phyloP scores from a whole-genome alignment of 92 coral and sea anemone genomes.

The Epizoanthus scotinus region DNA sequence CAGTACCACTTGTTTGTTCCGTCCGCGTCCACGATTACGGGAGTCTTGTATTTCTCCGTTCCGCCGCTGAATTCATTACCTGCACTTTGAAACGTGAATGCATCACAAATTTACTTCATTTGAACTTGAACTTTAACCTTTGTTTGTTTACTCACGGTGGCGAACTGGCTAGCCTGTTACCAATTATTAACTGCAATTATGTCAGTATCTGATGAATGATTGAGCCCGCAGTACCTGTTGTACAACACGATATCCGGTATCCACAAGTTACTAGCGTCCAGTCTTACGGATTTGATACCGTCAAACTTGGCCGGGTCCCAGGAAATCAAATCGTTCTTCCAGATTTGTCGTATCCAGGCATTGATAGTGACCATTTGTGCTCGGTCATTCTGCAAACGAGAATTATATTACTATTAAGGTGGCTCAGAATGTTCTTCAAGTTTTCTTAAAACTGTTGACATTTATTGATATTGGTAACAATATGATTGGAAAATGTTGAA shows the following conservation, averaged over 20 bases:
- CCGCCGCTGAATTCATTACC: constrained; percentile 94
- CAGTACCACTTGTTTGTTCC: constrained; percentile 86
- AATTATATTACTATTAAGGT: neutral
- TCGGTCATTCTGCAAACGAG: constrained; percentile 19
- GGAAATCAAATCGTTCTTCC: constrained; percentile 23
- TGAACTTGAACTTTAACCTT: no score
- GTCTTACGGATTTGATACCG: constrained; percentile 32
- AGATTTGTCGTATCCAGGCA: constrained; percentile 40
- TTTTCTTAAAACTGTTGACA: no score
- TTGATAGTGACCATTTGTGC: constrained; percentile 42
- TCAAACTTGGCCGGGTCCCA: constrained; percentile 34
- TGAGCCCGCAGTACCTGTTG: constrained; percentile 29
- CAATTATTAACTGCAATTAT: no score
- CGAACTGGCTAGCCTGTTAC: no score
- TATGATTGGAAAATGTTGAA: no score
- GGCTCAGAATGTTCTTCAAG: no score
- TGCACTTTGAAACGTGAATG: constrained; percentile 59
- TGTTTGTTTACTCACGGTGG: no score
- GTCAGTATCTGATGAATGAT: no score
- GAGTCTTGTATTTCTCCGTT: constrained; percentile 94
- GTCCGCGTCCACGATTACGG: constrained; percentile 67
- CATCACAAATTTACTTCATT: no score
- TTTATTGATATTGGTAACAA: no score
- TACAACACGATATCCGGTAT: constrained; percentile 37
- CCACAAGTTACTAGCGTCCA: constrained; percentile 32